Percentiles rank a stretch among this genome's conserved stretches.
Conservation (phyloP, 2,113 vertebrate species). For the Hemibagrus wyckioides region DNA sequence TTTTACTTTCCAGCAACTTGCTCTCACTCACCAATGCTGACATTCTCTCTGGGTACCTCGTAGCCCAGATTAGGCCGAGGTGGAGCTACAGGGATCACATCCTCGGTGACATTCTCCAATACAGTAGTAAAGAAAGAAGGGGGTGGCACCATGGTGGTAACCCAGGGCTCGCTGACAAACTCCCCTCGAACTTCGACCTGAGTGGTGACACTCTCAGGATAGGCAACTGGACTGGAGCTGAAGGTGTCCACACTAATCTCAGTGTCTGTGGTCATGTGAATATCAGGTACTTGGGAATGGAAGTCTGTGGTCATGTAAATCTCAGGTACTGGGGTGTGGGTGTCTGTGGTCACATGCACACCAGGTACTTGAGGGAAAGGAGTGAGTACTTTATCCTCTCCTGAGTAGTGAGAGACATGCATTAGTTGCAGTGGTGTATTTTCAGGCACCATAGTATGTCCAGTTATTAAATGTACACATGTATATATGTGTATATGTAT, state of each 20-base stretch:
- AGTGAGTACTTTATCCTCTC: slow-evolving; percentile 16
- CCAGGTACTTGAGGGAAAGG: slow-evolving; percentile 65
- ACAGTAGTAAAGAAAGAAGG: slow-evolving; percentile 51
- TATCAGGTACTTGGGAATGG: slow-evolving; percentile 65
- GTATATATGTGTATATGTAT: not conserved
- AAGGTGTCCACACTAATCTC: slow-evolving; percentile 67
- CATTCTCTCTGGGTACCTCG: slow-evolving; percentile 39
- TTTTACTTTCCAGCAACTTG: not conserved
- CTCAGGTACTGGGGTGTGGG: slow-evolving; percentile 66
- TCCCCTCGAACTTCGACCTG: slow-evolving; percentile 77
- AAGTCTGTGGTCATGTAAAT: slow-evolving; percentile 27
- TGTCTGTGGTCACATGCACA: slow-evolving; percentile 14
- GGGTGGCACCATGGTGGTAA: slow-evolving; percentile 53
- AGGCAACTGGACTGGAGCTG: slow-evolving; percentile 65
- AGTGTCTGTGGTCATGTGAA: slow-evolving; percentile 45
- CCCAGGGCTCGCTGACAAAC: slow-evolving; percentile 73
- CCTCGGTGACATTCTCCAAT: slow-evolving; percentile 7
- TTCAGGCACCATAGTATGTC: not conserved
- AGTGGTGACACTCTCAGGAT: slow-evolving; percentile 62
- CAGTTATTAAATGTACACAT: not conserved
- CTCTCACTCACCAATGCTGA: slow-evolving; percentile 69
- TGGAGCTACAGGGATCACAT: slow-evolving; percentile 56
- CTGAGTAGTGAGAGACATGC: not conserved
- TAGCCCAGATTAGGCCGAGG: slow-evolving; percentile 43
- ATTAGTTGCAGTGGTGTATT: not conserved